Conservation (phyloP, 92 coral and sea anemone genomes). For the Umimayanthus kanabou region DNA sequence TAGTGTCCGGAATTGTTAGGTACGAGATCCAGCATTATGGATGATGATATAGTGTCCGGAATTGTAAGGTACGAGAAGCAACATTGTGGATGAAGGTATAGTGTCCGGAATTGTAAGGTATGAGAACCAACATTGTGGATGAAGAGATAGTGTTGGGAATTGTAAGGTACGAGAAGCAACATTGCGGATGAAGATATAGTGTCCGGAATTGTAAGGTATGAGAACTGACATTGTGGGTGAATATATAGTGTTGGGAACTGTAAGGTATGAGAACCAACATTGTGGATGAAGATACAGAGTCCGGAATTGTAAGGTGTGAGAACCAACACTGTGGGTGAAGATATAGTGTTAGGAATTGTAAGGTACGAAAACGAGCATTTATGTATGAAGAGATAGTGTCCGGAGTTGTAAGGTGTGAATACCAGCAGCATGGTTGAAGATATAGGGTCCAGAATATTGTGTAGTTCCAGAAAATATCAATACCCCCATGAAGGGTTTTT, state of each 20-base stretch:
- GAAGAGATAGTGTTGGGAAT: constrained; percentile 80
- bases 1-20: constrained; percentile 90
- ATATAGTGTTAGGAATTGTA: too few relatives aligned
- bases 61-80: not conserved
- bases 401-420: too few relatives aligned
- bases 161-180: constrained; percentile 46
- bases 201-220: not conserved
- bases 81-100: constrained; percentile 69
- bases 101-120: constrained; percentile 73
- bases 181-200: not conserved
- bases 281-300: constrained; percentile 80
- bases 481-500: too few relatives aligned
- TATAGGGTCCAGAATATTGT: too few relatives aligned
- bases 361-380: too few relatives aligned
- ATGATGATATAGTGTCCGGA: not conserved
- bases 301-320: too few relatives aligned
- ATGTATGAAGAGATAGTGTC: too few relatives aligned
- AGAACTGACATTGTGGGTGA: not conserved
- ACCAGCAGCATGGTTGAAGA: too few relatives aligned
- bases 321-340: too few relatives aligned
- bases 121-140: constrained; percentile 35
- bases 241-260: not conserved
- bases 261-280: not conserved
- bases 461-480: too few relatives aligned
- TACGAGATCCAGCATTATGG: not conserved